phyloP scores from a whole-genome alignment of 2,888 invertebrate species.

The Diaperis boleti region DNA sequence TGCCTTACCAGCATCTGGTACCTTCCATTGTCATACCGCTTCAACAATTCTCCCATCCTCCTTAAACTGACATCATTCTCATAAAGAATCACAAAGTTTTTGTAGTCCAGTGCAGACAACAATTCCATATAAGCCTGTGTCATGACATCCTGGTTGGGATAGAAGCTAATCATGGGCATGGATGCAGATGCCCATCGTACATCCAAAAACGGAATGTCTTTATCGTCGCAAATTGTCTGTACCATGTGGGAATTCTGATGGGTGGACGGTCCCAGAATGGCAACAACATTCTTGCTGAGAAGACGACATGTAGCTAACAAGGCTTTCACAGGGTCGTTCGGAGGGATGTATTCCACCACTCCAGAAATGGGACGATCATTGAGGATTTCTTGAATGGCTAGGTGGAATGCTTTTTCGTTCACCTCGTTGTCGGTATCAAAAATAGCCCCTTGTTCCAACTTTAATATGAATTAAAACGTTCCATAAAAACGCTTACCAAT shows the following conservation, averaged over 20 bases:
- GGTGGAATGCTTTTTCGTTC: slow-evolving; percentile 19
- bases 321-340: slow-evolving; percentile 66
- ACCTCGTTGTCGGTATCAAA: slow-evolving; percentile 41
- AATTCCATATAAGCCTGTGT: slow-evolving; percentile 76
- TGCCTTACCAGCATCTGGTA: slow-evolving; percentile 65
- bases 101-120: slow-evolving; percentile 83
- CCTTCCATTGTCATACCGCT: slow-evolving; percentile 64
- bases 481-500: slow-evolving; percentile 38
- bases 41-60: slow-evolving; percentile 69
- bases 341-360: slow-evolving; percentile 56
- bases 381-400: slow-evolving; percentile 17
- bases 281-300: slow-evolving; percentile 69
- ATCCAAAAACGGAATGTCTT: slow-evolving; percentile 76
- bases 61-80: slow-evolving; percentile 72
- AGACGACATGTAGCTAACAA: slow-evolving; percentile 65
- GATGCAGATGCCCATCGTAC: slow-evolving; percentile 73
- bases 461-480: not conserved
- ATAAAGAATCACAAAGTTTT: slow-evolving; percentile 88
- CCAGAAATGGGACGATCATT: not conserved
- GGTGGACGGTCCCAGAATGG: slow-evolving; percentile 75
- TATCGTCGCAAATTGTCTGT: slow-evolving; percentile 74
- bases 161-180: slow-evolving; percentile 89
- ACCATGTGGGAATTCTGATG: slow-evolving; percentile 71
- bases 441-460: slow-evolving; percentile 44
- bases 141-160: slow-evolving; percentile 83